These are phyloP conservation scores for Agrotis puta DNA, from an alignment of 2,888 invertebrate genomes.

Conservation along the genomic window DNA sequence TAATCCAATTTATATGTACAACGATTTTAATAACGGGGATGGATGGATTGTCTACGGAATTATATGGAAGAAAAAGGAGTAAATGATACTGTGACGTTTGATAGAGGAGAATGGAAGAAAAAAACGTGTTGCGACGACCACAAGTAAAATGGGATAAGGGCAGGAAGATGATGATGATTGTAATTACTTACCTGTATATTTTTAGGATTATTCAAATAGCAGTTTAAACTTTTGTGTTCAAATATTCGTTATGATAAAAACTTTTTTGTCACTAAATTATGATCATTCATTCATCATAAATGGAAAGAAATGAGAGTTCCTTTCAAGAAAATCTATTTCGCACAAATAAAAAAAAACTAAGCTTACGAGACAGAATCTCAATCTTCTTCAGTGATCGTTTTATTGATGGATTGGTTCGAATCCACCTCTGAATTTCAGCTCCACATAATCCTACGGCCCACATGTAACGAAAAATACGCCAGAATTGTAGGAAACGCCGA, in stretches of 20 bases:
- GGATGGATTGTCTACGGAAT: no score
- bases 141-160: no score
- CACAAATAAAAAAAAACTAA: background rate
- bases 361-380: conserved; percentile 11
- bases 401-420: conserved; percentile 52
- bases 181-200: background rate
- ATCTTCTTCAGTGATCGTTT: conserved; percentile 33
- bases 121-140: no score
- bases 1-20: background rate
- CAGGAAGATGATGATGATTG: no score
- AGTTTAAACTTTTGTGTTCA: background rate
- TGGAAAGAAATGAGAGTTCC: background rate
- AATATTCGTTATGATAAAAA: background rate
- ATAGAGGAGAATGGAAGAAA: no score
- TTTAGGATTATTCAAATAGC: background rate
- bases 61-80: no score
- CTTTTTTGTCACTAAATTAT: background rate
- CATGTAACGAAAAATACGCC: conserved; percentile 26
- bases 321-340: background rate
- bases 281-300: background rate
- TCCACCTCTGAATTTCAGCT: conserved; percentile 24
- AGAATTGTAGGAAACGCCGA: conserved; percentile 22
- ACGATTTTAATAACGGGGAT: no score
- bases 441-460: conserved; percentile 31
- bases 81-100: no score